Conservation (phyloP, 2,113 vertebrate species). For the Saiga tatarica region DNA sequence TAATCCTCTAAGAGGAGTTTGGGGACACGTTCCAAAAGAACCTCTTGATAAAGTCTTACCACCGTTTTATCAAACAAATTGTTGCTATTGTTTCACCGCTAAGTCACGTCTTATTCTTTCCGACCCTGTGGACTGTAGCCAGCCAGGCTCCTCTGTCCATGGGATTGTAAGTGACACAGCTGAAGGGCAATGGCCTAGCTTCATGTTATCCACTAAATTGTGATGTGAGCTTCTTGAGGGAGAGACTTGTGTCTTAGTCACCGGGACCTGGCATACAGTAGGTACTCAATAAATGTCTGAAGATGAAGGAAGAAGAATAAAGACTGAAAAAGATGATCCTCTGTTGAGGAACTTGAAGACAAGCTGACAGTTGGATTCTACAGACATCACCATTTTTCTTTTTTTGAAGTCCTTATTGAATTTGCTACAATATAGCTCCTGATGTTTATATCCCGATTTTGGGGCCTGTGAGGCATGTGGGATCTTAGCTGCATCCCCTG, state of each 20-base stretch:
- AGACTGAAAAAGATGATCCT: background rate
- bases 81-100: background rate
- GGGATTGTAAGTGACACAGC: background rate
- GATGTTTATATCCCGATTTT: background rate
- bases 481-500: background rate
- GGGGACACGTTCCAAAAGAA: background rate
- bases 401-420: background rate
- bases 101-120: background rate
- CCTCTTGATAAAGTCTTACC: background rate
- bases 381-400: background rate
- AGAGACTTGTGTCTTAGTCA: background rate
- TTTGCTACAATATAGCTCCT: background rate
- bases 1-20: background rate
- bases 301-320: background rate
- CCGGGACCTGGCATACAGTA: background rate
- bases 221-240: background rate
- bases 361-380: background rate
- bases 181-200: background rate
- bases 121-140: background rate
- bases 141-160: background rate
- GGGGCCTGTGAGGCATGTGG: background rate
- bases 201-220: background rate
- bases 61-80: background rate
- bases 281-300: background rate
- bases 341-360: background rate